A percentile compares a stretch with the other conserved stretches of the same genome.
Evolutionary conservation across 2,797 vertebrate genomes (phyloP).

Genomic region (Triplophysa bombifrons): DNA sequence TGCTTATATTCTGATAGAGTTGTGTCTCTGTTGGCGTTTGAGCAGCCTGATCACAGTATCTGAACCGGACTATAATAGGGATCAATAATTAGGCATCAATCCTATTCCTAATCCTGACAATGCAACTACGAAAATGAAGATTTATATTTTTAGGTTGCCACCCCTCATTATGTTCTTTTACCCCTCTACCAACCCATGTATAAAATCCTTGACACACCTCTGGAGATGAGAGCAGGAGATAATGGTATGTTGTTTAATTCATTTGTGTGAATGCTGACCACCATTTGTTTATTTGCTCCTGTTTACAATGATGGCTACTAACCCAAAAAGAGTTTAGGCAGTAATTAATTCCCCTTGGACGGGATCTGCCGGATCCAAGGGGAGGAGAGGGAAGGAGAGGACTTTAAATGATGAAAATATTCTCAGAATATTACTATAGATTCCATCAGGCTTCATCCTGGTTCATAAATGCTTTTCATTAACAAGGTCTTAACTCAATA

Average conservation of each 20-base stretch:
- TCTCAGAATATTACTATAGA: neutral
- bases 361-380: constrained; percentile 34
- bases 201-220: too few relatives aligned
- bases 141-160: too few relatives aligned
- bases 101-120: too few relatives aligned
- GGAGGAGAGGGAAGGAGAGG: neutral
- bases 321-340: constrained; percentile 49
- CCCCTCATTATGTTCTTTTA: too few relatives aligned
- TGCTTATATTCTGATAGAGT: too few relatives aligned
- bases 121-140: too few relatives aligned
- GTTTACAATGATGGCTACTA: constrained; percentile 68
- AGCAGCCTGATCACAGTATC: too few relatives aligned
- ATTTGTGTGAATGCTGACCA: constrained; percentile 68
- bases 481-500: neutral
- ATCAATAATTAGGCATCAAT: too few relatives aligned
- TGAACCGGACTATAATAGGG: too few relatives aligned
- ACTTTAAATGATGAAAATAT: neutral
- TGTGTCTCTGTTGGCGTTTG: too few relatives aligned
- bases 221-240: constrained; percentile 65
- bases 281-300: constrained; percentile 66
- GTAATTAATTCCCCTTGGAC: constrained; percentile 67
- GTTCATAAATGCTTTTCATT: neutral
- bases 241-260: constrained; percentile 71
- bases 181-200: too few relatives aligned
- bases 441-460: neutral